Evolutionary conservation across 2,113 vertebrate species (phyloP).

Genomic region (Taurulus bubalis): DNA sequence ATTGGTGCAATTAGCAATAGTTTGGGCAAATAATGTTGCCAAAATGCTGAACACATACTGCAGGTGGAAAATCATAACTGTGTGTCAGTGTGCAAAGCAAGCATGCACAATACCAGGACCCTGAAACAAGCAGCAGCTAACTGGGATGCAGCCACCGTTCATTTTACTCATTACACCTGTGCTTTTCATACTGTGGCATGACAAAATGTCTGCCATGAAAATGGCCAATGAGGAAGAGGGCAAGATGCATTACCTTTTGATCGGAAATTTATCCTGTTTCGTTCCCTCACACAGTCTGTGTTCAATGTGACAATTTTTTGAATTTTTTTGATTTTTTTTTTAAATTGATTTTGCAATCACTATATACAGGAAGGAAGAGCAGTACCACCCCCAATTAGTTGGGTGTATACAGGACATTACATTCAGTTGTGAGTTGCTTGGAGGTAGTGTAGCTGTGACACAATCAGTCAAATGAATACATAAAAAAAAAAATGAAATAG

Average conservation of each 20-base stretch:
- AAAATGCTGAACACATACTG: not conserved
- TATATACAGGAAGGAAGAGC: too few species aligned
- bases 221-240: not conserved
- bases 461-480: too few species aligned
- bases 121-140: conserved; percentile 2
- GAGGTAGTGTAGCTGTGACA: too few species aligned
- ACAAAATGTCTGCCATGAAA: conserved; percentile 22
- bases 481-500: not conserved
- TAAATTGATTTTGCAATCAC: too few species aligned
- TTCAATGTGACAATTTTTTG: too few species aligned
- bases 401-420: too few species aligned
- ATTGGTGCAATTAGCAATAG: not conserved
- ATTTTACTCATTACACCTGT: not conserved
- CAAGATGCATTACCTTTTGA: not conserved
- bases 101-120: not conserved
- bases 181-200: conserved; percentile 1
- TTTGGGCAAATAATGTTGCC: not conserved
- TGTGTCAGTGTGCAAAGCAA: not conserved
- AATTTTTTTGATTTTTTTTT: too few species aligned
- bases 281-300: not conserved
- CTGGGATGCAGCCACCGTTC: not conserved
- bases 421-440: too few species aligned
- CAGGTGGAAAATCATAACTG: not conserved
- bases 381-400: too few species aligned
- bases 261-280: not conserved